phyloP scores from a whole-genome alignment of 2,888 invertebrate genomes.

The Pristionchus maxplancki region DNA sequence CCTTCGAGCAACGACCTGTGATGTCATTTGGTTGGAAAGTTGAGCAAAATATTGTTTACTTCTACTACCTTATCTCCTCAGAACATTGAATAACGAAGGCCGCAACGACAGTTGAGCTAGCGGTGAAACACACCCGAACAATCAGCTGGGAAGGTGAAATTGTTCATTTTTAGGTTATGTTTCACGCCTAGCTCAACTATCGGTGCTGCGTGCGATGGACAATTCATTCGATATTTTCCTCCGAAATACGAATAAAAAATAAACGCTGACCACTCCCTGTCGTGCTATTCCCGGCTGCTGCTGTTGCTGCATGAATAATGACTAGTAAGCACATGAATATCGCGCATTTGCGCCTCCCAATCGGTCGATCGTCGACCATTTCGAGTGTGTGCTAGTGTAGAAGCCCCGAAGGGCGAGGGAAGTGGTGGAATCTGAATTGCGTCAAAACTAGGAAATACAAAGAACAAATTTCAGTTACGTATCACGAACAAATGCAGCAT shows the following conservation, averaged over 20 bases:
- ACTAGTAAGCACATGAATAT: not conserved
- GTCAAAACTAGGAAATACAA: not conserved
- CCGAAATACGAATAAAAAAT: not conserved
- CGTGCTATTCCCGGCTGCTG: constrained; percentile 41
- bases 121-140: not conserved
- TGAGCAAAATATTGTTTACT: too few relatives aligned
- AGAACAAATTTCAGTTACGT: not conserved
- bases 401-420: constrained; percentile 31
- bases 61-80: too few relatives aligned
- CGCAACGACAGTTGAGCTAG: not conserved
- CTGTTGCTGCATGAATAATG: not conserved
- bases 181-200: not conserved
- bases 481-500: not conserved
- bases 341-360: constrained; percentile 35
- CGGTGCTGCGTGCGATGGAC: not conserved
- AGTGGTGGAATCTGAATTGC: constrained; percentile 15
- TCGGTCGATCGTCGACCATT: constrained; percentile 31
- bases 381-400: not conserved
- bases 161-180: not conserved
- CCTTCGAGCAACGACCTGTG: not conserved
- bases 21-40: too few relatives aligned
- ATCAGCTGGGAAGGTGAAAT: not conserved
- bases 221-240: not conserved
- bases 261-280: not conserved
- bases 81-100: not conserved